phyloP scores from a whole-genome alignment of 2,888 invertebrate species.

The Meghimatium bilineatum region DNA sequence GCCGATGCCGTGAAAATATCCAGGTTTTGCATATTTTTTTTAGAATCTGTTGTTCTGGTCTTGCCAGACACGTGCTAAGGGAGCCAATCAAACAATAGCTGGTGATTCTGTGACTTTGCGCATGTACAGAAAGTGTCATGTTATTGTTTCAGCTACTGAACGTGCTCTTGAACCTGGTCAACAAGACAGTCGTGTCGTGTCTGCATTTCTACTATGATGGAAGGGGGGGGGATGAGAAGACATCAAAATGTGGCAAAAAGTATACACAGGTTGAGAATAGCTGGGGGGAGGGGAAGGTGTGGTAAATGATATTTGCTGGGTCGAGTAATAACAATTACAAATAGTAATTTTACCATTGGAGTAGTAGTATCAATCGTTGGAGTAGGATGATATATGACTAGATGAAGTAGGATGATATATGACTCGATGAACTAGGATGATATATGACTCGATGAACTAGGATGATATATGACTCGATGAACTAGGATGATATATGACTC shows the following conservation, averaged over 20 bases:
- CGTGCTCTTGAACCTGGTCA: not conserved
- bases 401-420: too few relatives aligned
- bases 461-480: too few relatives aligned
- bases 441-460: too few relatives aligned
- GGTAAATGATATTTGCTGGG: not conserved
- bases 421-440: too few relatives aligned
- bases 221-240: not conserved
- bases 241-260: too few relatives aligned
- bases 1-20: too few relatives aligned
- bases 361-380: too few relatives aligned
- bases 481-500: too few relatives aligned
- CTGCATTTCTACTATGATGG: not conserved
- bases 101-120: not conserved
- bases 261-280: too few relatives aligned
- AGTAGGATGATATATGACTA: too few relatives aligned
- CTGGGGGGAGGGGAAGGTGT: not conserved
- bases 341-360: too few relatives aligned
- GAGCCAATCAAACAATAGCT: not conserved
- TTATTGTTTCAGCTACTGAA: not conserved
- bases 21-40: not conserved
- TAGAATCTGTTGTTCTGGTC: not conserved
- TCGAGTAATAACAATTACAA: too few relatives aligned
- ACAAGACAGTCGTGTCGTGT: not conserved
- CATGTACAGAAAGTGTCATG: not conserved
- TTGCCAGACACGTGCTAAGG: slow-evolving; percentile 1